Evolutionary conservation across 2,113 vertebrate genomes (phyloP), one percentile per base, ranked within the genome.

Genomic region (Phylloscopus trochilus): DNA sequence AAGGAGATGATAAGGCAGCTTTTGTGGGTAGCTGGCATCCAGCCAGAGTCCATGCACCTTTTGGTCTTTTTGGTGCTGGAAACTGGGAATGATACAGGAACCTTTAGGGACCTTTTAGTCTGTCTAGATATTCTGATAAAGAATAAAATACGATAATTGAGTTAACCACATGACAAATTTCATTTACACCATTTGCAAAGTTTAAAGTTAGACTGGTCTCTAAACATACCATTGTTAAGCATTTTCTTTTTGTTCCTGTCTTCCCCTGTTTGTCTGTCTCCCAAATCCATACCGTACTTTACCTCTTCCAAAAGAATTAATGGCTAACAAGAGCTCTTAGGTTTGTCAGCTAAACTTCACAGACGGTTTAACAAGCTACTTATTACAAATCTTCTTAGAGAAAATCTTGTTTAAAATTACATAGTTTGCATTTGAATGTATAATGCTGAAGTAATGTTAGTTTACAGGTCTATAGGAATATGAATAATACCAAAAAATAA

Each of bases 351-450:
- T 94, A 77, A 85, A 91, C 72, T 91, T 92, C 28, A 47, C 37
- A 63, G 43, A 20, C 21, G 59, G 47, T 86, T 94, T 88, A 96
- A 75, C 72, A 94, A 94, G 85, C 67, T 77, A 58, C 46, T 92
- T 93, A 83, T 20, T 89, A 16, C 28, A 92, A 95, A 93, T 87
- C 70, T 62, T 84, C 87, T 95, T 95, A 94, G 44, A 67, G 77
- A 69, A 95, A 92, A 91, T 96, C 83, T 87, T 87, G 10, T 89
- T 92, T 82, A 86, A 90, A 94, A 96, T 88, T 51, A 59, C 43
- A 82, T 59, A 79, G 51, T 51, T 95, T 96, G 46, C 76, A 70
- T 70, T 88, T 91, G 72, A 86, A 66, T 86, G 74, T 52, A 31
- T 84, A 86, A 89, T 62, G 60, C 64, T 81, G 35, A 91, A 67